phyloP scores from a whole-genome alignment of 1,140 invertebrate species.

The Ceratina calcarata region DNA sequence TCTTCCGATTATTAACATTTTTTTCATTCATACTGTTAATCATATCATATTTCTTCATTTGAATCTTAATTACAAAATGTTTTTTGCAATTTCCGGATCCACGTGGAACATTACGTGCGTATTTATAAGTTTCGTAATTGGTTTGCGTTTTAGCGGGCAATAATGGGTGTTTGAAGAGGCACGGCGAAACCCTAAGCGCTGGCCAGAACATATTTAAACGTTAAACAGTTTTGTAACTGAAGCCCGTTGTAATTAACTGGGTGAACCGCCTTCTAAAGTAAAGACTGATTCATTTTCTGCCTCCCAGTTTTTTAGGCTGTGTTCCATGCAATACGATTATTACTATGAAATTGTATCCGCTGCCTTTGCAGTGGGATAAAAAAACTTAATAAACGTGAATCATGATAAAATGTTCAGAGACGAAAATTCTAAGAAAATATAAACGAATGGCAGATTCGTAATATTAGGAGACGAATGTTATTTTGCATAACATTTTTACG shows the following conservation, averaged over 20 bases:
- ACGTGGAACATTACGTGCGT: too few species aligned
- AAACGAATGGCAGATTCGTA: too few species aligned
- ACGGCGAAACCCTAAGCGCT: conserved; percentile 32
- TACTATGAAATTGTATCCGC: conserved; percentile 8
- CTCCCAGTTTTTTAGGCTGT: background rate
- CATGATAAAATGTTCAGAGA: too few species aligned
- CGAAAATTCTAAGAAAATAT: too few species aligned
- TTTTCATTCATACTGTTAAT: too few species aligned
- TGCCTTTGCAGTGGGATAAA: conserved; percentile 6
- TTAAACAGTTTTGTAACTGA: conserved; percentile 53
- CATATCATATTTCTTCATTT: too few species aligned
- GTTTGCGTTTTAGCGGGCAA: background rate
- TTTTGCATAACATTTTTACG: background rate
- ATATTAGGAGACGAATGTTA: background rate
- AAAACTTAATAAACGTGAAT: background rate
- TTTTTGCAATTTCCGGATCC: too few species aligned
- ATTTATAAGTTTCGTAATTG: background rate
- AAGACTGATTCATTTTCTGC: background rate
- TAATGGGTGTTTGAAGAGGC: background rate
- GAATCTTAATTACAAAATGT: too few species aligned
- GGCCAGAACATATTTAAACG: conserved; percentile 19
- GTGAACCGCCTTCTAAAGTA: conserved; percentile 13
- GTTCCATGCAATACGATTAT: background rate
- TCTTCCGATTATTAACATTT: too few species aligned
- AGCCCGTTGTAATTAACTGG: conserved; percentile 44